A percentile compares a stretch with the other conserved stretches of the same genome.
phyloP scores from a whole-genome alignment of 2,113 vertebrate species.

The Sinocyclocheilus rhinocerous region DNA sequence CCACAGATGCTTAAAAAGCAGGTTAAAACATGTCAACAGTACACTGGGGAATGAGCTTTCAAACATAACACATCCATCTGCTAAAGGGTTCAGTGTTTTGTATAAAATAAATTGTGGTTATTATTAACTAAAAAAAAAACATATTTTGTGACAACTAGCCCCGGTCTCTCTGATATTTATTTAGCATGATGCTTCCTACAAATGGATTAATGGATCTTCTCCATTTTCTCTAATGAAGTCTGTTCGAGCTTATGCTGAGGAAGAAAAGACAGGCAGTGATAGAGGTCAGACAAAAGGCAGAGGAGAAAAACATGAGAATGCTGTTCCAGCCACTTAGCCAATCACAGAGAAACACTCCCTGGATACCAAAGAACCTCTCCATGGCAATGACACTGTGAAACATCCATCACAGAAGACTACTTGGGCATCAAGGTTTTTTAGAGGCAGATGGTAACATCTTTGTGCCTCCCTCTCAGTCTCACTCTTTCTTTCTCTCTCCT shows the following conservation, averaged over 20 bases:
- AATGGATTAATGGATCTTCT: not conserved
- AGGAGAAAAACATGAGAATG: conserved; percentile 34
- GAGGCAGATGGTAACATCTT: conserved; percentile 42
- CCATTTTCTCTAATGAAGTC: not conserved
- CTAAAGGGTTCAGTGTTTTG: not conserved
- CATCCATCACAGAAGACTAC: conserved; percentile 35
- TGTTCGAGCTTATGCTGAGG: conserved; percentile 1
- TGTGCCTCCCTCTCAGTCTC: conserved; percentile 20
- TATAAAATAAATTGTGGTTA: not conserved
- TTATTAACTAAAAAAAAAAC: not conserved
- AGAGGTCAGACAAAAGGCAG: conserved; percentile 52
- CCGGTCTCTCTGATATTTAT: not conserved
- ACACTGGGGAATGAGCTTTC: not conserved
- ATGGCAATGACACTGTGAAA: conserved; percentile 48
- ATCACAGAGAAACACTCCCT: conserved; percentile 38
- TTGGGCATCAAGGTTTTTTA: conserved; percentile 15
- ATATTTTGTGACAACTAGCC: not conserved
- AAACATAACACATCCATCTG: not conserved
- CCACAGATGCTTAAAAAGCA: conserved; percentile 14
- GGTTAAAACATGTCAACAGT: conserved; percentile 28
- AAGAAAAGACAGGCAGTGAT: conserved; percentile 31
- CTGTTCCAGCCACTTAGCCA: conserved; percentile 44
- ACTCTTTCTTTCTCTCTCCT: conserved; percentile 1
- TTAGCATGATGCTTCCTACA: not conserved
- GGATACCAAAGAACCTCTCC: conserved; percentile 40